These are phyloP conservation scores for Atopsyche davidsoni DNA, from an alignment of 1,140 invertebrate genomes.

Conservation along the genomic window DNA sequence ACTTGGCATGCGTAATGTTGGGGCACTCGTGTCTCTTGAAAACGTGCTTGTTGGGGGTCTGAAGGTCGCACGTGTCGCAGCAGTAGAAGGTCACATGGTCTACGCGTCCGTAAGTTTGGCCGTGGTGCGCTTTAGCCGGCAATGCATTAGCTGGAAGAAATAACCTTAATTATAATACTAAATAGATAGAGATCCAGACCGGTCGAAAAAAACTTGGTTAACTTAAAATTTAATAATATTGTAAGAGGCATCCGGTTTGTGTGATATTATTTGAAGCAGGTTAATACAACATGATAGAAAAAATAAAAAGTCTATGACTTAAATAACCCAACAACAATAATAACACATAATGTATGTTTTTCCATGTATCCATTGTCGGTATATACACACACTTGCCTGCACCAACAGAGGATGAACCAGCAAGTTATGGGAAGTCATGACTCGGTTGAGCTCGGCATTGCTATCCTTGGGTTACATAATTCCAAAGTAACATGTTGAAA, in stretches of 20 bases:
- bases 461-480: no score
- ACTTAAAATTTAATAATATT: neutral
- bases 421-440: no score
- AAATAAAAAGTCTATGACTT: neutral
- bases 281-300: neutral
- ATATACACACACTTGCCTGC: no score
- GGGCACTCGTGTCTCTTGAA: slow-evolving; percentile 10
- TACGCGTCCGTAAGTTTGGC: slow-evolving; percentile 8
- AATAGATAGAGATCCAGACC: neutral
- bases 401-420: no score
- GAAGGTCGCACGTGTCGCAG: slow-evolving; percentile 8
- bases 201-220: neutral
- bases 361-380: no score
- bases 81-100: slow-evolving; percentile 5
- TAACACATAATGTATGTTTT: no score
- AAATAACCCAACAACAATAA: no score
- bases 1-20: neutral
- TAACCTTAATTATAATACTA: neutral
- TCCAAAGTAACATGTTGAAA: no score
- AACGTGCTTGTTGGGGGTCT: slow-evolving; percentile 6
- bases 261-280: neutral
- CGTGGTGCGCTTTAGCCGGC: slow-evolving; percentile 6
- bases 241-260: slow-evolving; percentile 4
- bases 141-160: neutral
- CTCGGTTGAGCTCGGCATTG: no score